These are phyloP conservation scores for Motacilla tschutschensis DNA, from an alignment of 2,113 vertebrate genomes.

Conservation along the genomic window DNA sequence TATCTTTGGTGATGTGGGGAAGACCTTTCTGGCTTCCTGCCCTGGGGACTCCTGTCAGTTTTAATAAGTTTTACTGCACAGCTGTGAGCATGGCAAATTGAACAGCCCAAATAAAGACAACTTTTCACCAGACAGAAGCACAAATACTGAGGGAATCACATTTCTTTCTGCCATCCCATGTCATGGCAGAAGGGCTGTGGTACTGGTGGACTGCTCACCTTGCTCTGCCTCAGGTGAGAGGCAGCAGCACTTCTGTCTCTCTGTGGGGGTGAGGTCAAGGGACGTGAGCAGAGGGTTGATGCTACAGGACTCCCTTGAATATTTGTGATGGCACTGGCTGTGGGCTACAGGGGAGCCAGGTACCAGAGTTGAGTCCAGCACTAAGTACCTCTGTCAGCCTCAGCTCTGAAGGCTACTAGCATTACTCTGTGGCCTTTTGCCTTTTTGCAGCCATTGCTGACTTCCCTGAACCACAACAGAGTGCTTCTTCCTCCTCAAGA, in stretches of 20 bases:
- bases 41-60: slow-evolving; percentile 42
- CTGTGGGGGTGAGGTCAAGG: neutral
- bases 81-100: slow-evolving; percentile 14
- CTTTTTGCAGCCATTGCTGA: neutral
- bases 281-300: rapidly evolving
- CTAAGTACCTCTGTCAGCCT: neutral
- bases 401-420: neutral
- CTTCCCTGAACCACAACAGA: neutral
- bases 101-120: slow-evolving; percentile 29
- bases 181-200: neutral
- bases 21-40: slow-evolving; percentile 52
- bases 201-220: neutral
- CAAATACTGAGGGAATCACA: neutral
- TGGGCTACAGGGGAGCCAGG: neutral
- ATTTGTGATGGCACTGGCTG: neutral
- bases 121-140: slow-evolving; percentile 16
- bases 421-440: neutral
- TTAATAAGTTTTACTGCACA: slow-evolving; percentile 35
- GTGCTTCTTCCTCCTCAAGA: neutral
- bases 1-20: neutral
- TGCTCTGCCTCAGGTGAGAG: neutral
- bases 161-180: neutral
- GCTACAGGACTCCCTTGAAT: neutral
- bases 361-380: neutral
- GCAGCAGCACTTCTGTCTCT: neutral